These are phyloP conservation scores for Aphyosemion australe DNA, from an alignment of 2,113 vertebrate species.

Conservation along the genomic window DNA sequence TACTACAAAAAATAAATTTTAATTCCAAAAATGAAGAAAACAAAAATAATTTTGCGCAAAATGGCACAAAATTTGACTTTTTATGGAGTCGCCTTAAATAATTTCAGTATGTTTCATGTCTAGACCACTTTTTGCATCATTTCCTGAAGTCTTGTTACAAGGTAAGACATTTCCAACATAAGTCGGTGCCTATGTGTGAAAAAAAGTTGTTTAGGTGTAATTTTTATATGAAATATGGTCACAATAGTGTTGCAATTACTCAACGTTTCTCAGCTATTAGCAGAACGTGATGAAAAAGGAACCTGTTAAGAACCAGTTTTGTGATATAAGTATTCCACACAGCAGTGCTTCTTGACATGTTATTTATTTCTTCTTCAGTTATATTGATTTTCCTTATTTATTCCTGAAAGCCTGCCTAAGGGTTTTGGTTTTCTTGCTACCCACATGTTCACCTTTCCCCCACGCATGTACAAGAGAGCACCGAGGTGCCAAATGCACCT, in stretches of 20 bases:
- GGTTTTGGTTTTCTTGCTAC: constrained; percentile 20
- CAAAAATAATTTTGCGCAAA: too few relatives aligned
- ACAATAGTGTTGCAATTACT: too few relatives aligned
- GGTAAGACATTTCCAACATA: neutral
- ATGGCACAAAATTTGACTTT: too few relatives aligned
- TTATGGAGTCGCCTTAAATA: too few relatives aligned
- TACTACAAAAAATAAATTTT: too few relatives aligned
- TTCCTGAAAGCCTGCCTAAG: constrained; percentile 16
- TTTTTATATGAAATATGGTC: too few relatives aligned
- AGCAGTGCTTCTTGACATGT: constrained; percentile 7
- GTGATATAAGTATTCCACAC: constrained; percentile 15
- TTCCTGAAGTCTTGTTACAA: neutral
- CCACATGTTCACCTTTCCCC: constrained; percentile 32
- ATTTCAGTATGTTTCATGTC: neutral
- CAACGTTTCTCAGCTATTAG: neutral
- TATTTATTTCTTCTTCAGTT: constrained; percentile 4
- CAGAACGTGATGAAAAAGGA: constrained; percentile 10
- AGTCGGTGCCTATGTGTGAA: too few relatives aligned
- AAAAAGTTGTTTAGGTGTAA: too few relatives aligned
- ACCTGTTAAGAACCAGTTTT: constrained; percentile 1
- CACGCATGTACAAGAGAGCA: neutral
- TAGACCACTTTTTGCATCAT: neutral
- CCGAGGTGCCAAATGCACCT: neutral
- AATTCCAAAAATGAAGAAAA: too few relatives aligned
- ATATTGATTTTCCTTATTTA: constrained; percentile 38